These are phyloP conservation scores for Erynnis tages DNA, from an alignment of 2,888 invertebrate genomes.

Conservation along the genomic window DNA sequence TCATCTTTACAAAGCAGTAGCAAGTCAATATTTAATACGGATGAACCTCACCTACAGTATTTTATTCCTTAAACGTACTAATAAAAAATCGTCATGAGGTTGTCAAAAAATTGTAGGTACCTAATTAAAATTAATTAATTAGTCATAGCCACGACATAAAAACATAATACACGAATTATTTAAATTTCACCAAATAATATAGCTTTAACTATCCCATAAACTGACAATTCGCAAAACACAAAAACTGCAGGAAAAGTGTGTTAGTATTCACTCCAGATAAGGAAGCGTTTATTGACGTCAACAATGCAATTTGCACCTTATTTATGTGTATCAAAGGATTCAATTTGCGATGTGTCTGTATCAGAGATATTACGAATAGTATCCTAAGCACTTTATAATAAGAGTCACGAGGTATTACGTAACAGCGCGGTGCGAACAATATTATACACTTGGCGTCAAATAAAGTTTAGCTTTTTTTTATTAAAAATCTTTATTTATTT, in stretches of 20 bases:
- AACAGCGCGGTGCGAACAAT: constrained; percentile 58
- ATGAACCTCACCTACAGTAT: no score
- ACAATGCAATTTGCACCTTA: constrained; percentile 43
- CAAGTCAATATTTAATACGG: no score
- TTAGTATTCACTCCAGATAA: constrained; percentile 55
- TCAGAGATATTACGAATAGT: constrained; percentile 56
- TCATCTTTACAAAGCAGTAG: no score
- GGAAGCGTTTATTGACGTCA: constrained; percentile 38
- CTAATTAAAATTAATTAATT: background rate
- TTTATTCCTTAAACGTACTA: no score
- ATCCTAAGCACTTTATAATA: constrained; percentile 54
- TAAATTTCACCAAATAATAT: constrained; percentile 27
- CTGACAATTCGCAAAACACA: constrained; percentile 49
- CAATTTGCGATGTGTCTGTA: constrained; percentile 40
- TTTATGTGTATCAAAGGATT: constrained; percentile 39
- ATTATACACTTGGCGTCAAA: constrained; percentile 57
- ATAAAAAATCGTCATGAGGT: no score
- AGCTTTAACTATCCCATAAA: constrained; percentile 37
- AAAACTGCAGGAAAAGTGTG: constrained; percentile 59
- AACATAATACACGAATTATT: background rate
- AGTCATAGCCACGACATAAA: background rate
- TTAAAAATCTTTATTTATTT: no score
- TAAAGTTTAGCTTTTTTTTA: constrained; percentile 37
- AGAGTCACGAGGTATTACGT: constrained; percentile 79
- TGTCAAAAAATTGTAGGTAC: no score